Percentiles rank a stretch among this genome's conserved stretches.
phyloP scores from a whole-genome alignment of 2,797 vertebrate species.

The Enoplosus armatus region DNA sequence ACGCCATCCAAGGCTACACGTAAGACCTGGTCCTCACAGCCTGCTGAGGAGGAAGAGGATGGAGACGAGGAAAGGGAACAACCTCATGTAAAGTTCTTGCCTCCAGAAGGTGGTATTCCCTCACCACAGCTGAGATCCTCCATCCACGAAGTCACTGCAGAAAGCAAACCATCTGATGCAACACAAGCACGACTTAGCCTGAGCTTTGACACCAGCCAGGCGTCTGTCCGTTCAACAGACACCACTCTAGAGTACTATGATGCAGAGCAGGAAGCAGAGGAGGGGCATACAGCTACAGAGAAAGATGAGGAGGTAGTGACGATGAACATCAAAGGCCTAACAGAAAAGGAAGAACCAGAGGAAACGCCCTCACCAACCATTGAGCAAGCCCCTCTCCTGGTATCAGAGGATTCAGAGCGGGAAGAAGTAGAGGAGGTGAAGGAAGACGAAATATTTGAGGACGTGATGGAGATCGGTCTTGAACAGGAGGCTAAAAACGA shows the following conservation, averaged over 20 bases:
- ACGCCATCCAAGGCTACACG: conserved; percentile 71
- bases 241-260: conserved; percentile 90
- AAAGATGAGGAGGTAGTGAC: conserved; percentile 72
- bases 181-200: conserved; percentile 59
- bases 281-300: conserved; percentile 25
- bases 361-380: conserved; percentile 20
- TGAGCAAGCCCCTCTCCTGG: conserved; percentile 31
- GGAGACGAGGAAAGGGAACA: conserved; percentile 55
- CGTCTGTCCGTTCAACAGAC: conserved; percentile 86
- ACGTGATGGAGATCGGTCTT: conserved; percentile 18
- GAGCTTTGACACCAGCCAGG: conserved; percentile 82
- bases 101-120: conserved; percentile 57
- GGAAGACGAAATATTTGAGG: conserved; percentile 33
- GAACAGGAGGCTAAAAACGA: conserved; percentile 29
- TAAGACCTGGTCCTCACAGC: conserved; percentile 74
- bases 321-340: conserved; percentile 66
- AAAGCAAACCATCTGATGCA: conserved; percentile 36
- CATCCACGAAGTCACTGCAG: conserved; percentile 58
- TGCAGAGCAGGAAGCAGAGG: conserved; percentile 81
- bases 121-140: conserved; percentile 61
- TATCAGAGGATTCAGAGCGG: conserved; percentile 30
- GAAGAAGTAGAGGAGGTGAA: conserved; percentile 38
- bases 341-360: conserved; percentile 45
- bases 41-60: conserved; percentile 60
- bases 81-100: conserved; percentile 48